phyloP scores from a whole-genome alignment of 1,140 invertebrate genomes.

The Drosophila cardini region DNA sequence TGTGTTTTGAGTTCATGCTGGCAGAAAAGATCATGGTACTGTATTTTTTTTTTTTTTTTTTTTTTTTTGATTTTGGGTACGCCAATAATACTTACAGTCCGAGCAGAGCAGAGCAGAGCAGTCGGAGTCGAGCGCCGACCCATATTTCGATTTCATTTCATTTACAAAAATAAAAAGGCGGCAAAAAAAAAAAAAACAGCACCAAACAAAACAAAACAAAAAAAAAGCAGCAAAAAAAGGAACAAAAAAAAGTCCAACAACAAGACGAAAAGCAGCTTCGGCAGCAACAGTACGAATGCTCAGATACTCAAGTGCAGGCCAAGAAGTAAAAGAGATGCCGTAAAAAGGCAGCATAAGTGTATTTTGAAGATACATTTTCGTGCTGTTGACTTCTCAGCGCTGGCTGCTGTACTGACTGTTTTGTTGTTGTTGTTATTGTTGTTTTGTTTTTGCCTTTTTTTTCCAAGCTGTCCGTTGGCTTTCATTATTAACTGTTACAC shows the following conservation, averaged over 20 bases:
- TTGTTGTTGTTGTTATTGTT: neutral
- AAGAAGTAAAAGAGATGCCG: slow-evolving; percentile 80
- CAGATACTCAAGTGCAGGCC: slow-evolving; percentile 72
- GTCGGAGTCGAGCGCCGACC: slow-evolving; percentile 66
- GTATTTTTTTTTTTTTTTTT: too few relatives aligned
- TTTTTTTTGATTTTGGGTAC: slow-evolving; percentile 26
- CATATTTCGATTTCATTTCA: slow-evolving; percentile 79
- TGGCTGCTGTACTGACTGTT: slow-evolving; percentile 7
- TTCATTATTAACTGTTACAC: slow-evolving; percentile 19
- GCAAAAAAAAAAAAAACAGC: slow-evolving; percentile 41
- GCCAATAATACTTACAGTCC: slow-evolving; percentile 38
- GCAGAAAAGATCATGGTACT: slow-evolving; percentile 58
- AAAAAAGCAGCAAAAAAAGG: slow-evolving; percentile 49
- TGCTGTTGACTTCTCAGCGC: slow-evolving; percentile 21
- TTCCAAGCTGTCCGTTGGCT: slow-evolving; percentile 14
- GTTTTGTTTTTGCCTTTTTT: neutral
- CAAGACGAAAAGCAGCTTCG: slow-evolving; percentile 65
- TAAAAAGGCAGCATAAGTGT: slow-evolving; percentile 80
- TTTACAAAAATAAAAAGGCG: slow-evolving; percentile 74
- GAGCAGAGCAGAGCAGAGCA: neutral
- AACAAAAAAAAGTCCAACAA: slow-evolving; percentile 39
- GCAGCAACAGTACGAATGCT: slow-evolving; percentile 49
- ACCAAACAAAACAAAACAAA: slow-evolving; percentile 51
- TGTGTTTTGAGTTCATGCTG: slow-evolving; percentile 70
- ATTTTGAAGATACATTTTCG: slow-evolving; percentile 70